These are phyloP conservation scores for Penaeus indicus DNA, from an alignment of 1,140 invertebrate species.

Conservation along the genomic window DNA sequence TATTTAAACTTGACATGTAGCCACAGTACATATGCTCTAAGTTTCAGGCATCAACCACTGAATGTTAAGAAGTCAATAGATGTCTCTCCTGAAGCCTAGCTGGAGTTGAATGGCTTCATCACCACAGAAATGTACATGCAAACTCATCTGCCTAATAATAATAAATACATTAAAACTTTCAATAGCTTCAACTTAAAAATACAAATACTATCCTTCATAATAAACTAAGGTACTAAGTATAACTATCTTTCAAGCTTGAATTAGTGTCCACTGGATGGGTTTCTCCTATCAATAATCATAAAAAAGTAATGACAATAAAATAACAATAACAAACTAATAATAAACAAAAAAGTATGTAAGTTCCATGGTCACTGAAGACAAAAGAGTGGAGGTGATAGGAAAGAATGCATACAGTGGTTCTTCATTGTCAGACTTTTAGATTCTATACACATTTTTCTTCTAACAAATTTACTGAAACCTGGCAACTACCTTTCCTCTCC, in stretches of 20 bases:
- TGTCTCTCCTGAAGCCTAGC: constrained; percentile 54
- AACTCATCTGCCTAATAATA: constrained; percentile 46
- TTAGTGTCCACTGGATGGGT: constrained; percentile 27
- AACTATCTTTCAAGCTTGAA: constrained; percentile 28
- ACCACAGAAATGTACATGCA: constrained; percentile 55
- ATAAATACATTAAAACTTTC: constrained; percentile 60
- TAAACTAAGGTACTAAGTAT: constrained; percentile 19
- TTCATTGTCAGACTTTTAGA: not conserved
- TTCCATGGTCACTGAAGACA: constrained; percentile 44
- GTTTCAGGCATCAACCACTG: constrained; percentile 44
- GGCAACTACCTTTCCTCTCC: constrained; percentile 20
- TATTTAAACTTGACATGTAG: constrained; percentile 60
- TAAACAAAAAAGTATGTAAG: no score
- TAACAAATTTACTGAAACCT: not conserved
- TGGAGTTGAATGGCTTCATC: constrained; percentile 55
- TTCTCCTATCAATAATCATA: constrained; percentile 23
- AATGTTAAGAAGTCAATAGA: constrained; percentile 22
- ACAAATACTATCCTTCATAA: constrained; percentile 24
- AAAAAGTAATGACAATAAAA: constrained; percentile 26
- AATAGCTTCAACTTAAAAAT: constrained; percentile 60
- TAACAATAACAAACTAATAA: no score
- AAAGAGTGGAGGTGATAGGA: constrained; percentile 50
- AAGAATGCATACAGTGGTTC: constrained; percentile 34
- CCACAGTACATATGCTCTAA: constrained; percentile 55
- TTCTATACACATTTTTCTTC: not conserved